Conservation (phyloP, 2,113 vertebrate species). For the Dunckerocampus dactyliophorus region DNA sequence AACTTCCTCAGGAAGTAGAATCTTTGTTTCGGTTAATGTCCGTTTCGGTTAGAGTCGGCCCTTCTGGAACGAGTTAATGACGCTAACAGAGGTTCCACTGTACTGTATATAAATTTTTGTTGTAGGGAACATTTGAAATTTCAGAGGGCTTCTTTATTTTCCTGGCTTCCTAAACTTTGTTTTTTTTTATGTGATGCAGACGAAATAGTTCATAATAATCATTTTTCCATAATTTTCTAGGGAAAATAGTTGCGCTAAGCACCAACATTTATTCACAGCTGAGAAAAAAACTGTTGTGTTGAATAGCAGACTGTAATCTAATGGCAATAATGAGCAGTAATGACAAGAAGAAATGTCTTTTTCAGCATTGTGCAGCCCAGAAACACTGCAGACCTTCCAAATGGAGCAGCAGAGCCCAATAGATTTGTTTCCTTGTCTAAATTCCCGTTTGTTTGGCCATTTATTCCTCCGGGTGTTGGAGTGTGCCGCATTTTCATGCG, state of each 20-base stretch:
- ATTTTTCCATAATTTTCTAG: no score
- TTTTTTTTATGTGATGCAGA: no score
- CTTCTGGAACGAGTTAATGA: no score
- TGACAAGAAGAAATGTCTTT: conserved; percentile 25
- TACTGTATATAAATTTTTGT: no score
- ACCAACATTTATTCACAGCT: conserved; percentile 11
- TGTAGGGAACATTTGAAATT: no score
- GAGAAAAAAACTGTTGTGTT: conserved; percentile 16
- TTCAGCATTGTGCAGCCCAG: conserved; percentile 31
- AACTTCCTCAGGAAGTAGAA: no score
- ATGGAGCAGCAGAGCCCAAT: conserved; percentile 29
- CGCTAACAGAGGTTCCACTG: no score
- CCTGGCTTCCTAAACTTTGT: no score
- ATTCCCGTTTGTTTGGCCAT: conserved; percentile 33
- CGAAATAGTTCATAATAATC: no score
- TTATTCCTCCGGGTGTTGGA: conserved; percentile 29
- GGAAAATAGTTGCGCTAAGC: not conserved
- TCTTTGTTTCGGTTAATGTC: no score
- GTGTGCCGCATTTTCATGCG: conserved; percentile 23
- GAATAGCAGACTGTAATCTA: conserved; percentile 24
- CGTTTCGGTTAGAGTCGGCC: no score
- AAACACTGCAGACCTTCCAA: conserved; percentile 22
- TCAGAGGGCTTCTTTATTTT: no score
- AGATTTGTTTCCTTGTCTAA: conserved; percentile 42
- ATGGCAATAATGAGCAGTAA: conserved; percentile 12